phyloP scores from a whole-genome alignment of 2,797 vertebrate species.

The Ctenochaetus hawaiiensis region DNA sequence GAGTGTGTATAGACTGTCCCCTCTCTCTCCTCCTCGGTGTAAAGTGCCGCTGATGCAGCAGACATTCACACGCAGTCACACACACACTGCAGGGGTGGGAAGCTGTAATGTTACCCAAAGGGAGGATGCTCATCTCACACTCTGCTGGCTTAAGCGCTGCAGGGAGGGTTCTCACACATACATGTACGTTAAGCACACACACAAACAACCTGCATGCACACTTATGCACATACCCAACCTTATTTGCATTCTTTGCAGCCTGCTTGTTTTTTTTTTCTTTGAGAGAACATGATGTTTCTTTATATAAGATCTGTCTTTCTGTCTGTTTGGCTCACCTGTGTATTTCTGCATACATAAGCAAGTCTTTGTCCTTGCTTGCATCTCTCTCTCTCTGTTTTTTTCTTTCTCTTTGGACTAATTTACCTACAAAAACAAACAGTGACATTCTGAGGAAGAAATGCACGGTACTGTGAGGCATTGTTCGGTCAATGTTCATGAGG shows the following conservation, averaged over 20 bases:
- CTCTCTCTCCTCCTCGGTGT: constrained; percentile 41
- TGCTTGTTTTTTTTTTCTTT: constrained; percentile 6
- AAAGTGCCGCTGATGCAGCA: constrained; percentile 65
- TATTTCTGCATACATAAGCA: neutral
- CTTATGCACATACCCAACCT: neutral
- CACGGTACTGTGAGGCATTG: neutral
- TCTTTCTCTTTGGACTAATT: neutral
- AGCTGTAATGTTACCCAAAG: constrained; percentile 58
- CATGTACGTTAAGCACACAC: constrained; percentile 1
- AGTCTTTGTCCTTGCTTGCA: neutral
- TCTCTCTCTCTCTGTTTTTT: neutral
- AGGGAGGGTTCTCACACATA: constrained; percentile 18
- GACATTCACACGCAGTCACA: constrained; percentile 24
- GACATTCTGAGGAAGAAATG: neutral
- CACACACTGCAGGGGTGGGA: constrained; percentile 52
- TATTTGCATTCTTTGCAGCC: constrained; percentile 29
- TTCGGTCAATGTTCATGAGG: neutral
- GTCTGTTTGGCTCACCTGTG: constrained; percentile 12
- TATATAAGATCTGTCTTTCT: constrained; percentile 9
- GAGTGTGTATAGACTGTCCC: constrained; percentile 23
- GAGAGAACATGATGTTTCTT: constrained; percentile 13
- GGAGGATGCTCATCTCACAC: constrained; percentile 67
- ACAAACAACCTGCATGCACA: constrained; percentile 11
- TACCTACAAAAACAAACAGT: neutral
- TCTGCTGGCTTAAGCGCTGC: constrained; percentile 59